Evolutionary conservation across 2,888 invertebrate genomes (phyloP), one percentile per base, ranked within the genome.

Genomic region (Synergus umbraculus): DNA sequence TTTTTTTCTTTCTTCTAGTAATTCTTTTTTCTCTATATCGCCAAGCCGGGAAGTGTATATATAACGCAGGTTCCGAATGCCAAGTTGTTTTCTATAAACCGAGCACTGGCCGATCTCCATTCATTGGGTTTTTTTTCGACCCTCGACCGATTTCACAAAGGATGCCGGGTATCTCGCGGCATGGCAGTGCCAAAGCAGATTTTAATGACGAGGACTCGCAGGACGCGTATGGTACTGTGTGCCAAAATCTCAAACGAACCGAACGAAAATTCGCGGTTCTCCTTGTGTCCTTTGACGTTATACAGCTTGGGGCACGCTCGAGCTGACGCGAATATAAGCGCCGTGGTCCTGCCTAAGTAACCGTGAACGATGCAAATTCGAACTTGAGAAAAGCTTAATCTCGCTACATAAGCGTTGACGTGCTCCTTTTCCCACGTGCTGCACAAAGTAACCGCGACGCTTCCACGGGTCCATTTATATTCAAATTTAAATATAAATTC

Each of bases 311-410:
- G 64, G 76, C 63, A 79, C 81, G 81, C 78, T 83, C 76, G 78
- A 67, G 78, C 67, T 80, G 76, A 54, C 78, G 67, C 81, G 79
- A 79, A 79, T 79, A 79, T 77, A 77, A 79, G 69, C 77, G 79
- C 76, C 29, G 29, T 44, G 37, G 78, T 54, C 77, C 54, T 58
- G 76, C 60, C 69, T 83, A 84, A 82, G 81, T 83, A 78, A 83
- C 78, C 83, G 81, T 78, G 81, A 84, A 84, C 77, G 78, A 79
- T 67, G 83, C 77, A 82, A 82, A 85, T 84, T 82, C 80, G 82
- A 83, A 82, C 81, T 78, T 69, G 78, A 77, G 73, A 66, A 37
- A 37, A 82, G 76, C 78, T 78, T 81, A 77, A 79, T 69, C 64
- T 63, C 49, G 65, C 46, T 73, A 77, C 58, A 65, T 63, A 77